Evolutionary conservation across 2,888 invertebrate species (phyloP).

Genomic region (Artemia sinica): DNA sequence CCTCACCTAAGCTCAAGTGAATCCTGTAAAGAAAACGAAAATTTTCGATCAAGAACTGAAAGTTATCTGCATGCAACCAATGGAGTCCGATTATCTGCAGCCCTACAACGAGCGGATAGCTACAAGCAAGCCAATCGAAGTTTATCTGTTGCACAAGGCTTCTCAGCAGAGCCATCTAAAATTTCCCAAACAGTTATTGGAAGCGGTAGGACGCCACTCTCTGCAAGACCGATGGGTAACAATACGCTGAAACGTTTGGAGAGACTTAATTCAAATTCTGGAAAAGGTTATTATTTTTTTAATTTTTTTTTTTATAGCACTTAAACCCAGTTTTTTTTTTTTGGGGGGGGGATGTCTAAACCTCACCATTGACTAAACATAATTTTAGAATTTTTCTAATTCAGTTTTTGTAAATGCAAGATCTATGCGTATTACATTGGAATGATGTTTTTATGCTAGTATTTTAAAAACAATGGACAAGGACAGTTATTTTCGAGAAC

Average conservation of each 20-base stretch:
- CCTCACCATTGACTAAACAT: too few relatives aligned
- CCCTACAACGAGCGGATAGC: conserved; percentile 4
- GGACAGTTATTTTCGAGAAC: too few relatives aligned
- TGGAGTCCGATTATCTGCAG: not conserved
- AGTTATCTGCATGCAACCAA: not conserved
- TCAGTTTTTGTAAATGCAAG: too few relatives aligned
- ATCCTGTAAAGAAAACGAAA: conserved; percentile 6
- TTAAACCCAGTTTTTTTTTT: too few relatives aligned
- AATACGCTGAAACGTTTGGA: not conserved
- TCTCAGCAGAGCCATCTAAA: not conserved
- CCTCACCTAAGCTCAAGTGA: not conserved
- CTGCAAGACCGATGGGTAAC: not conserved
- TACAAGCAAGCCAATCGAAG: not conserved
- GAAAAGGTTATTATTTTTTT: too few relatives aligned
- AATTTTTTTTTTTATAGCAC: too few relatives aligned
- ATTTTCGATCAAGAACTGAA: not conserved
- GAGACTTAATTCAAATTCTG: not conserved
- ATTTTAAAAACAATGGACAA: too few relatives aligned
- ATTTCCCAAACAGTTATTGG: not conserved
- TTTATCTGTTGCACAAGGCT: not conserved
- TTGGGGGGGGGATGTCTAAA: too few relatives aligned
- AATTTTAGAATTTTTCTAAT: too few relatives aligned
- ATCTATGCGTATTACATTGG: too few relatives aligned
- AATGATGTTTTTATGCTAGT: too few relatives aligned
- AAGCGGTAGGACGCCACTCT: not conserved